Base-by-base conservation (phyloP, 2,888 invertebrate genomes). In the Drosophila suboccidentalis region DNA sequence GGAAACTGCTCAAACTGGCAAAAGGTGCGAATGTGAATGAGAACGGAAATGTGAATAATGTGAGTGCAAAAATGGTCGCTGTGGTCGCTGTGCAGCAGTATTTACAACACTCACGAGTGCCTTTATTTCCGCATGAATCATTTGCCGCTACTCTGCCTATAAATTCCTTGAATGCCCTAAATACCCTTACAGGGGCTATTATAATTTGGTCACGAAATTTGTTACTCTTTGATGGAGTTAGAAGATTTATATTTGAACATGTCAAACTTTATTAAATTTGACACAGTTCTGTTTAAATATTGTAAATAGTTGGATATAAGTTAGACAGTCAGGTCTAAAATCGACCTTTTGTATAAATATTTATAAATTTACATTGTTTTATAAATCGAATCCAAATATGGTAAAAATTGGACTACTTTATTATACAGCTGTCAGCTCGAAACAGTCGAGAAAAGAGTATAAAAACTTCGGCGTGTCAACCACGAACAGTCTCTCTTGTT, bases 111-210 rank as follows among this genome's bases (percentile, higher is more conserved):
- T 82, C 85, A 55, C 71, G 89, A 87, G 86, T 89, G 87, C 89
- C 71, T 87, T 87, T 84, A 84, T 60, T 89, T 89, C 79, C 79
- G 82, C 82, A 87, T 86, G 86, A 86, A 87, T 89, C 86, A 87
- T 81, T 80, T 75, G 75, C 54, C 63, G 32, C 70, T 66, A 29
- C 39, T 51, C 43, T 57, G 71, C 75, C 70, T 62, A 89, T 73
- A 87, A 89, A 86, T 89, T 83, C 64, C 67, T 73, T 5, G 6
- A 29, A 29, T 29, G 2, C 29, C 8, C n/a, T 38, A 29, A 29
- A 38, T 38, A 38, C 38, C 13, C n/a, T 38, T 13, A n/a, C n/a
- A 5, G 2, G 0, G 38, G 38, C 1, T 8, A 38, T 3, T 2
- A 5, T 8, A 2, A n/a, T n/a, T 5, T 38, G 6, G n/a, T n/a